These are phyloP conservation scores for Pilophorus perplexus DNA, from an alignment of 2,888 invertebrate species.

Conservation along the genomic window DNA sequence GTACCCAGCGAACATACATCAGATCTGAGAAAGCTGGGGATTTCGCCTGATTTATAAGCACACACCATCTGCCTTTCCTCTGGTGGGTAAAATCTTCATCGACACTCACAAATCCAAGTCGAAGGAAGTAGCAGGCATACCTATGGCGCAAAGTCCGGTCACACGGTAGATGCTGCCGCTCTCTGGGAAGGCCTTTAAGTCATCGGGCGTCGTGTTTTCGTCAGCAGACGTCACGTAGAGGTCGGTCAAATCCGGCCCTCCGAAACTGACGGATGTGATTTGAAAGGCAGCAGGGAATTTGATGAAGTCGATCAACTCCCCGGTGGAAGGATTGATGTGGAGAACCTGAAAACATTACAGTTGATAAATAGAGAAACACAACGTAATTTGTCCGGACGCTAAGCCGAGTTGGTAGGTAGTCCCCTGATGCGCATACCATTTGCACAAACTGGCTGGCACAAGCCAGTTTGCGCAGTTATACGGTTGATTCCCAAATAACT, in stretches of 20 bases:
- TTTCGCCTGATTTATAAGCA: too few relatives aligned
- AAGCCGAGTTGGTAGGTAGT: too few relatives aligned
- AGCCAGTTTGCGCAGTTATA: too few relatives aligned
- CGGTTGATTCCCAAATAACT: too few relatives aligned
- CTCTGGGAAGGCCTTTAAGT: slow-evolving; percentile 11
- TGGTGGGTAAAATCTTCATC: background rate
- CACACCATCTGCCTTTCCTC: background rate
- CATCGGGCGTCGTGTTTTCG: background rate
- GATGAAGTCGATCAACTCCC: slow-evolving; percentile 60
- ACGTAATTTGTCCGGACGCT: too few relatives aligned
- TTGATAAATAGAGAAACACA: too few relatives aligned
- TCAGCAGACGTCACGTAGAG: slow-evolving; percentile 65
- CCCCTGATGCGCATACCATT: too few relatives aligned
- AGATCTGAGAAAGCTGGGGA: too few relatives aligned
- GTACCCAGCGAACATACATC: too few relatives aligned
- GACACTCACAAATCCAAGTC: too few relatives aligned
- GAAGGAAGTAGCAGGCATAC: too few relatives aligned
- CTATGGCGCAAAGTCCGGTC: slow-evolving; percentile 36
- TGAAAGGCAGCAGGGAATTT: slow-evolving; percentile 63
- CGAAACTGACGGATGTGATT: slow-evolving; percentile 59
- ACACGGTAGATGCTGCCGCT: slow-evolving; percentile 38
- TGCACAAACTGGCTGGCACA: too few relatives aligned
- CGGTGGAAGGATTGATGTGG: slow-evolving; percentile 59
- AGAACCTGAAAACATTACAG: slow-evolving; percentile 51
- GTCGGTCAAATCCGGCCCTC: slow-evolving; percentile 63